Percentiles rank a stretch among this genome's conserved stretches.
phyloP scores from a whole-genome alignment of 1,140 invertebrate genomes.

The Leguminivora glycinivorella region DNA sequence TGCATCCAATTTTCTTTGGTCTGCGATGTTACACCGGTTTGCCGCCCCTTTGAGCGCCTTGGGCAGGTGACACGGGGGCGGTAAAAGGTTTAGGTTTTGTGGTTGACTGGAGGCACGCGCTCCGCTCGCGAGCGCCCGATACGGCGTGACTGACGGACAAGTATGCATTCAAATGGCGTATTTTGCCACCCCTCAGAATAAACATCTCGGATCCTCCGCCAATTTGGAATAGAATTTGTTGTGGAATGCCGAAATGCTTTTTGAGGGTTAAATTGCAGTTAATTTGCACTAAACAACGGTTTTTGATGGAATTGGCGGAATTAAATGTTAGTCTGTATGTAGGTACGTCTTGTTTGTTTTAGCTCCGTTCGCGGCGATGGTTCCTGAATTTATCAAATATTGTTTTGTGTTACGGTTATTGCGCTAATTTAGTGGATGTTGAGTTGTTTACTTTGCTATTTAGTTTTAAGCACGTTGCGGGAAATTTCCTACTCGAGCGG shows the following conservation, averaged over 20 bases:
- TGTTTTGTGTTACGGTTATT: background rate
- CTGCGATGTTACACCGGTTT: conserved; percentile 27
- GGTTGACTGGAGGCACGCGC: conserved; percentile 54
- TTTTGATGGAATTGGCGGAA: conserved; percentile 54
- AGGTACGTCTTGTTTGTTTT: background rate
- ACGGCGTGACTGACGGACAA: conserved; percentile 83
- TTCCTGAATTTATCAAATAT: background rate
- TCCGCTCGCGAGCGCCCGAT: conserved; percentile 72
- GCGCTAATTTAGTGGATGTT: background rate
- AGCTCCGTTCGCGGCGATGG: background rate
- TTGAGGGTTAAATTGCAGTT: conserved; percentile 73
- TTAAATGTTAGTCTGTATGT: conserved; percentile 25
- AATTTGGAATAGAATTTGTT: conserved; percentile 76
- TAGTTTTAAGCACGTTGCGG: too few relatives aligned
- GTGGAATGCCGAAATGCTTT: conserved; percentile 69
- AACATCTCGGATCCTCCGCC: conserved; percentile 66
- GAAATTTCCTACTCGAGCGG: too few relatives aligned
- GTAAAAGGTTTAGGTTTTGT: conserved; percentile 40
- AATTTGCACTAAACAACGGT: conserved; percentile 71
- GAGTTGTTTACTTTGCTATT: background rate
- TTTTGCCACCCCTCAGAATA: conserved; percentile 77
- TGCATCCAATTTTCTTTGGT: conserved; percentile 42
- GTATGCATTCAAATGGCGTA: conserved; percentile 85
- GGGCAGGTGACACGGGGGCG: conserved; percentile 31
- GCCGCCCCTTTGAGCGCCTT: conserved; percentile 24